phyloP scores from a whole-genome alignment of 2,113 vertebrate species.

The Pseudonaja textilis region DNA sequence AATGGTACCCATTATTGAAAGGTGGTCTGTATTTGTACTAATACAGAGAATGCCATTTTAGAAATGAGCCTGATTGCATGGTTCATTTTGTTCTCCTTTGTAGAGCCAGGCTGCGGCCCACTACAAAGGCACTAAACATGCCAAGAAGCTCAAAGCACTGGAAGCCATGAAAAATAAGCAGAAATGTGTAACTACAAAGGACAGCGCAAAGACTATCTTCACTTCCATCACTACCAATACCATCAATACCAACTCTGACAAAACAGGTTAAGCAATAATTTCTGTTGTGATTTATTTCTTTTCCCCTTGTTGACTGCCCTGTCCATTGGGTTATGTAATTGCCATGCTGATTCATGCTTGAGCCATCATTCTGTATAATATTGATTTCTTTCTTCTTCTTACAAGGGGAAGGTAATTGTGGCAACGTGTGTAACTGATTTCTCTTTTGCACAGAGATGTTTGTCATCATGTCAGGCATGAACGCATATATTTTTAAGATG shows the following conservation, averaged over 20 bases:
- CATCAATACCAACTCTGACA: conserved; percentile 81
- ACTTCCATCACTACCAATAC: conserved; percentile 81
- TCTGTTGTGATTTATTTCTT: conserved; percentile 59
- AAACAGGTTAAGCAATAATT: conserved; percentile 85
- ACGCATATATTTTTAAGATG: conserved; percentile 5
- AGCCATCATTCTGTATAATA: conserved; percentile 62
- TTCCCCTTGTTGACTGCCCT: conserved; percentile 51
- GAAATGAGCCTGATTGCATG: conserved; percentile 82
- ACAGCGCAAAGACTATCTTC: conserved; percentile 85
- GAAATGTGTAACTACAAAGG: conserved; percentile 85
- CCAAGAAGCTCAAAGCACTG: conserved; percentile 98
- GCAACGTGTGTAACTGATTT: conserved; percentile 24
- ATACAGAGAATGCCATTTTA: conserved; percentile 77
- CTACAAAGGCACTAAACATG: conserved; percentile 99
- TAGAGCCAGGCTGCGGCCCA: conserved; percentile 99
- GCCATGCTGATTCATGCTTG: conserved; percentile 58
- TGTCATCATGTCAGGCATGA: conserved; percentile 24
- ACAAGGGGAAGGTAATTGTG: conserved; percentile 29
- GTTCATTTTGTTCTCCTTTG: conserved; percentile 85
- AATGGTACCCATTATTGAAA: conserved; percentile 79
- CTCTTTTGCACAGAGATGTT: conserved; percentile 42
- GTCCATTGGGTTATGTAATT: conserved; percentile 62
- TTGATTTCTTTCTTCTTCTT: conserved; percentile 41
- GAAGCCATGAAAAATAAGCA: conserved; percentile 93
- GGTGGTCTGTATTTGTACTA: conserved; percentile 77